These are phyloP conservation scores for Tinea trinotella DNA, from an alignment of 2,888 invertebrate genomes.

Conservation along the genomic window DNA sequence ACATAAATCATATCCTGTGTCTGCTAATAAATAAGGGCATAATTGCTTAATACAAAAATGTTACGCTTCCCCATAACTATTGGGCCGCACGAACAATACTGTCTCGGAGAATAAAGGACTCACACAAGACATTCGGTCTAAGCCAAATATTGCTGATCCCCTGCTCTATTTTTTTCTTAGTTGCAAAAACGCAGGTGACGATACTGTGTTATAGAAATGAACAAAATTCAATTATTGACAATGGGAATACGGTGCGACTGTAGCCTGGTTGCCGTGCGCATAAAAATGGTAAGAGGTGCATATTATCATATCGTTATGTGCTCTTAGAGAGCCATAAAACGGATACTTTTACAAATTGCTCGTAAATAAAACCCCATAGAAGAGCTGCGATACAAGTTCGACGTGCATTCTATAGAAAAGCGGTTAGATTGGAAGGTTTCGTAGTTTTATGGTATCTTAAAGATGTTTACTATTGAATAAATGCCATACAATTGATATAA, in stretches of 20 bases:
- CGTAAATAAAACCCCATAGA: conserved; percentile 42
- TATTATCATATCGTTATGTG: conserved; percentile 22
- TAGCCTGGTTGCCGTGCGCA: conserved; percentile 43
- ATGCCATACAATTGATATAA: background rate
- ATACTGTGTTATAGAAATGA: conserved; percentile 48
- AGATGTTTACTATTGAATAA: background rate
- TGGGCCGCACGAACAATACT: conserved; percentile 42
- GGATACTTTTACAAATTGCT: conserved; percentile 58
- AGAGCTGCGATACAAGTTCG: too few species aligned
- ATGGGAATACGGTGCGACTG: conserved; percentile 44
- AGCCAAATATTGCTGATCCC: conserved; percentile 52
- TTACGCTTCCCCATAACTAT: conserved; percentile 33
- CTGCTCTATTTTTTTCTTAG: conserved; percentile 36
- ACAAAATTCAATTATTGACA: conserved; percentile 61
- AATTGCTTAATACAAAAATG: conserved; percentile 45
- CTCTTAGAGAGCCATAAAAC: conserved; percentile 35
- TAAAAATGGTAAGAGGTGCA: conserved; percentile 26
- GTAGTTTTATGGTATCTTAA: background rate
- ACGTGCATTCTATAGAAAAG: background rate
- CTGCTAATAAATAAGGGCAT: conserved; percentile 52
- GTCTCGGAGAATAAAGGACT: conserved; percentile 38
- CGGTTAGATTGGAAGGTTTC: background rate
- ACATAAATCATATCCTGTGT: conserved; percentile 50
- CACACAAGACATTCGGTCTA: conserved; percentile 60
- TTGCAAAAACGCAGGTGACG: conserved; percentile 58